phyloP scores from a whole-genome alignment of 2,797 vertebrate species.

The Zalophus californianus region DNA sequence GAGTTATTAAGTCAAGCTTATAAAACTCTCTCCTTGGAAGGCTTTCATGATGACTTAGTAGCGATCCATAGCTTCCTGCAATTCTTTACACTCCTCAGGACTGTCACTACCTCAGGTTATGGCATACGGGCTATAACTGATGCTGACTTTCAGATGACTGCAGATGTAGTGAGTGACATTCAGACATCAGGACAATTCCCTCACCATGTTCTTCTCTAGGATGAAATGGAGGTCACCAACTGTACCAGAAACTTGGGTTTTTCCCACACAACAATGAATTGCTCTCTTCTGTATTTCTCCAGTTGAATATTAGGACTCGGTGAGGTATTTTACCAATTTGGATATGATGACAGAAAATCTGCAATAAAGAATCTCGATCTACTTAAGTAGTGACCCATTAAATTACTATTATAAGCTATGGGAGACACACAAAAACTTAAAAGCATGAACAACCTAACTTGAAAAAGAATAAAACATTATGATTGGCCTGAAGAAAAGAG shows the following conservation, averaged over 20 bases:
- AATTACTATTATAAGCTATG: neutral
- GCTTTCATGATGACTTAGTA: neutral
- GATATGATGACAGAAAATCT: neutral
- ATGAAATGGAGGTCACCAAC: neutral
- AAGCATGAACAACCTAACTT: neutral
- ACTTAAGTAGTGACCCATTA: slow-evolving; percentile 2
- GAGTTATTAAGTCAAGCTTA: slow-evolving; percentile 26
- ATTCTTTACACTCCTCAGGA: slow-evolving; percentile 63
- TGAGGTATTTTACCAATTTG: slow-evolving; percentile 43
- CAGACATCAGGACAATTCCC: neutral
- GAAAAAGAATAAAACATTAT: slow-evolving; percentile 48
- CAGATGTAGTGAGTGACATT: neutral
- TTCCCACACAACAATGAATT: neutral
- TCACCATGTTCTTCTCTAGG: neutral
- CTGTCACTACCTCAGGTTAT: slow-evolving; percentile 63
- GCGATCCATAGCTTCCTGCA: neutral
- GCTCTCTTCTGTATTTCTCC: neutral
- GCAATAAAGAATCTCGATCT: slow-evolving; percentile 32
- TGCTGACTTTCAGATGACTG: neutral
- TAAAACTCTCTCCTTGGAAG: slow-evolving; percentile 7
- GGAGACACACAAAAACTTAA: slow-evolving; percentile 8
- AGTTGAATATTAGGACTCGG: slow-evolving; percentile 28
- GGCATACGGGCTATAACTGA: neutral
- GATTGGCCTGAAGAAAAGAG: neutral
- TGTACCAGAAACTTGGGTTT: neutral